Evolutionary conservation across 1,140 invertebrate species (phyloP).

Genomic region (Heliconius congener): DNA sequence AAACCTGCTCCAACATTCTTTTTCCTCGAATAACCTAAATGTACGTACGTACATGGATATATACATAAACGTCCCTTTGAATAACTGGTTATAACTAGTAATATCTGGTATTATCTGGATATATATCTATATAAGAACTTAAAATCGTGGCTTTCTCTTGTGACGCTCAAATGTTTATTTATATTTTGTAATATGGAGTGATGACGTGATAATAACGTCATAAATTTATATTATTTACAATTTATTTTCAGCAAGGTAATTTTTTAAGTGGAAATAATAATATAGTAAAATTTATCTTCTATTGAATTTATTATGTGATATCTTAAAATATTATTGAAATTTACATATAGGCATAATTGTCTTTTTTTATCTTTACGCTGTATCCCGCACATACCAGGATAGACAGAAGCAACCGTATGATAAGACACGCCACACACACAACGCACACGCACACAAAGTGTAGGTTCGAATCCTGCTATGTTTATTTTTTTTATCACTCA

Average conservation of each 20-base stretch:
- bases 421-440: too few species aligned
- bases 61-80: neutral
- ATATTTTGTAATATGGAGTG: neutral
- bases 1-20: neutral
- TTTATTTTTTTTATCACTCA: neutral
- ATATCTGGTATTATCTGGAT: neutral
- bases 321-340: too few species aligned
- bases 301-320: too few species aligned
- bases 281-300: too few species aligned
- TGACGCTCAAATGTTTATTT: conserved; percentile 1
- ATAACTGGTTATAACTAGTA: neutral
- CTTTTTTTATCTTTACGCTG: neutral
- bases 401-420: too few species aligned
- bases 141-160: neutral
- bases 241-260: too few species aligned
- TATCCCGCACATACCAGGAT: too few species aligned
- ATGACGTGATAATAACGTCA: neutral
- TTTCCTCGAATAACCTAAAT: neutral
- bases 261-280: too few species aligned
- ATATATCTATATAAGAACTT: neutral
- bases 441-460: too few species aligned
- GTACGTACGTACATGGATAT: neutral
- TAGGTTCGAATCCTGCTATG: too few species aligned
- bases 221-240: neutral
- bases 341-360: neutral